These are phyloP conservation scores for Dastarcus helophoroides DNA, from an alignment of 2,888 invertebrate species.

Conservation along the genomic window DNA sequence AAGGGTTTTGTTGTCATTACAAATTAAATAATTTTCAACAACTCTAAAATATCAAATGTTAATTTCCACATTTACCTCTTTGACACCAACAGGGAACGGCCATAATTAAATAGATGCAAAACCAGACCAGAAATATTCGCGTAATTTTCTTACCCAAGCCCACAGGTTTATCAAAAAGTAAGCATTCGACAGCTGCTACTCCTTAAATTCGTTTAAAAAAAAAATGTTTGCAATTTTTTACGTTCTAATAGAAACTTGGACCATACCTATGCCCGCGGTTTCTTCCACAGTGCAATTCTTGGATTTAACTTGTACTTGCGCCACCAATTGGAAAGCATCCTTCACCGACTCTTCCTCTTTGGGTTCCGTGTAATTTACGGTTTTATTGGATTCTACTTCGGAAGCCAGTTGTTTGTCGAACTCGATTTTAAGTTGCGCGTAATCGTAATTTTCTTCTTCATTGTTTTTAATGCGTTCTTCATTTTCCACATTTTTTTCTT, in stretches of 20 bases:
- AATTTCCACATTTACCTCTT: slow-evolving; percentile 29
- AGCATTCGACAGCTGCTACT: slow-evolving; percentile 2
- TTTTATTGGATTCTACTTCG: slow-evolving; percentile 29
- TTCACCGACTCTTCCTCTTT: slow-evolving; percentile 32
- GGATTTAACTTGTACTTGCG: too few species aligned
- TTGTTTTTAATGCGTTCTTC: slow-evolving; percentile 15
- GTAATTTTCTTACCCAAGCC: slow-evolving; percentile 25
- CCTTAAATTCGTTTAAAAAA: too few species aligned
- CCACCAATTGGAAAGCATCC: slow-evolving; percentile 31
- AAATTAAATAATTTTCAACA: too few species aligned
- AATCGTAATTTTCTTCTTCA: slow-evolving; percentile 32
- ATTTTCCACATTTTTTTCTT: slow-evolving; percentile 2
- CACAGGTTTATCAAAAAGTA: slow-evolving; percentile 5
- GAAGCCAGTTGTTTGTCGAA: slow-evolving; percentile 35
- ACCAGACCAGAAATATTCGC: slow-evolving; percentile 35
- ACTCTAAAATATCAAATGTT: too few species aligned
- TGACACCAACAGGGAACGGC: slow-evolving; percentile 43
- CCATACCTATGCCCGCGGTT: slow-evolving; percentile 34
- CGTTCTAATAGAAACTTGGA: not conserved
- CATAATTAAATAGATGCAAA: slow-evolving; percentile 35
- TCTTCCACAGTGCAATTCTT: slow-evolving; percentile 40
- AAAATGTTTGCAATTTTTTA: too few species aligned
- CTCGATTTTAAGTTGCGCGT: slow-evolving; percentile 36
- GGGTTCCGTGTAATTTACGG: slow-evolving; percentile 34
- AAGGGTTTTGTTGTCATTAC: too few species aligned